Conservation (phyloP, 2,888 invertebrate species). For the Sarcophaga variegata region DNA sequence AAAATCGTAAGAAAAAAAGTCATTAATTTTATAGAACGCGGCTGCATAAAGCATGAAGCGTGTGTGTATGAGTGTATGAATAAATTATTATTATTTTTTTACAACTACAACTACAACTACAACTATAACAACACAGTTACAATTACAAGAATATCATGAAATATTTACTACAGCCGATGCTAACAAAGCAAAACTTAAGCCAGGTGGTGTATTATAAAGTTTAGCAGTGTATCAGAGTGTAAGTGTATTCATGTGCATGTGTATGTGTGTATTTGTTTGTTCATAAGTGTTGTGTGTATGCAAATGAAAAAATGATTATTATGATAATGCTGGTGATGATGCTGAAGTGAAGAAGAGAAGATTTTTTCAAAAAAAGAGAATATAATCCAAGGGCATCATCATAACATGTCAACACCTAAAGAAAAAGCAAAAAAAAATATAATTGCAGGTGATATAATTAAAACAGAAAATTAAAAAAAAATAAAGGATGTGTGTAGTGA, state of each 20-base stretch:
- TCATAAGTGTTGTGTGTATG: neutral
- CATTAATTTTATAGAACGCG: slow-evolving; percentile 20
- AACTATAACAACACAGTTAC: neutral
- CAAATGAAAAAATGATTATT: neutral
- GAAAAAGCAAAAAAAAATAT: neutral
- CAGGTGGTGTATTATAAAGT: neutral
- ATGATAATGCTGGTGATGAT: neutral
- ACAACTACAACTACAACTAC: neutral
- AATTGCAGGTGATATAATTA: neutral
- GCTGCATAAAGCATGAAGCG: slow-evolving; percentile 3
- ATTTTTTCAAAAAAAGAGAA: neutral
- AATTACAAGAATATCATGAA: neutral
- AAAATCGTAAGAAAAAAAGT: neutral
- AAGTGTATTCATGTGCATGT: neutral
- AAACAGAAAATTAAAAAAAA: neutral
- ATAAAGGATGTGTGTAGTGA: neutral
- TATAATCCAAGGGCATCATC: neutral
- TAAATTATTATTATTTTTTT: slow-evolving; percentile 39
- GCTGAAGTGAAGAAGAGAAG: neutral
- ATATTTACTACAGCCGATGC: neutral
- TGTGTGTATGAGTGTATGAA: slow-evolving; percentile 22
- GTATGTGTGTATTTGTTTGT: neutral
- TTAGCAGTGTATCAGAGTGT: too few relatives aligned
- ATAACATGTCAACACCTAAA: neutral
- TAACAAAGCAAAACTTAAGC: neutral